A percentile compares a stretch with the other conserved stretches of the same genome.
phyloP scores from a whole-genome alignment of 1,140 invertebrate species.

The Dolichoris vasculosae region DNA sequence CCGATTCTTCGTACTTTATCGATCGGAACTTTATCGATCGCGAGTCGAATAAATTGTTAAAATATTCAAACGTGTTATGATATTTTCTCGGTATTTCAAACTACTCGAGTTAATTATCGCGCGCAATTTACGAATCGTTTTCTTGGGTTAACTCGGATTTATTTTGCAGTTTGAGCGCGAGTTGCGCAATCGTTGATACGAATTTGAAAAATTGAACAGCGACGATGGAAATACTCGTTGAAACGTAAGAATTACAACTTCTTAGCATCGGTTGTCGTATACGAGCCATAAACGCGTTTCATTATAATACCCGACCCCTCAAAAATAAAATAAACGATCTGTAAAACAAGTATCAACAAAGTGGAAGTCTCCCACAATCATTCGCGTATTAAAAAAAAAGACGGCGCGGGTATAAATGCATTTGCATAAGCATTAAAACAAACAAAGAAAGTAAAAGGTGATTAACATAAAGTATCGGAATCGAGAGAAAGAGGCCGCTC shows the following conservation, averaged over 20 bases:
- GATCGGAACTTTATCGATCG: not conserved
- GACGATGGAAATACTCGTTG: not conserved
- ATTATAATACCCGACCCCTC: not conserved
- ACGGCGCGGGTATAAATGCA: not conserved
- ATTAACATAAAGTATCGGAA: constrained; percentile 32
- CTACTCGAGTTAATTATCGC: not conserved
- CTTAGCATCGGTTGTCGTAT: not conserved
- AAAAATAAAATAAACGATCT: not conserved
- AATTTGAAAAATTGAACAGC: not conserved
- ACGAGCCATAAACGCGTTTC: not conserved
- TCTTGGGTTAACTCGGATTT: not conserved
- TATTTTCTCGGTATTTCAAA: too few relatives aligned
- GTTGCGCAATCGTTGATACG: not conserved
- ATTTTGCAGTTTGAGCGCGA: not conserved
- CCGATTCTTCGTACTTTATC: not conserved
- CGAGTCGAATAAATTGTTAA: not conserved
- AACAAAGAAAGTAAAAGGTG: constrained; percentile 3
- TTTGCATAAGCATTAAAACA: constrained; percentile 24
- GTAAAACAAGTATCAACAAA: not conserved
- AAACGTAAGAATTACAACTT: not conserved
- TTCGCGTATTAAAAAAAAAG: not conserved
- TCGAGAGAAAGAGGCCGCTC: constrained; percentile 16
- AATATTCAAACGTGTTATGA: not conserved
- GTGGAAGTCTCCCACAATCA: not conserved
- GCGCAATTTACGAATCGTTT: not conserved